These are phyloP conservation scores for Diprion similis DNA, from an alignment of 1,140 invertebrate genomes.

Conservation along the genomic window DNA sequence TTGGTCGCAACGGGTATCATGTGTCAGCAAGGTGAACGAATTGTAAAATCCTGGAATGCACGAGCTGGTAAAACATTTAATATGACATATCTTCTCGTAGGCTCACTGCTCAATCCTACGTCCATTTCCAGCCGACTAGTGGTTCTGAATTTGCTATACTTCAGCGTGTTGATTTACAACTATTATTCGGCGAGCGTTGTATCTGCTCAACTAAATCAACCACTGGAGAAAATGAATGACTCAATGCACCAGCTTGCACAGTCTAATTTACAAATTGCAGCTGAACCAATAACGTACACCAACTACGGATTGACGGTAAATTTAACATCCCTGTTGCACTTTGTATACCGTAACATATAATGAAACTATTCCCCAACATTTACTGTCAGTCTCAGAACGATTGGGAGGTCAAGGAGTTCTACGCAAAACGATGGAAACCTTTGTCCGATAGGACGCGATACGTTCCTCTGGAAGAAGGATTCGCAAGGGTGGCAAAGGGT, in stretches of 20 bases:
- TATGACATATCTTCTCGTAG: constrained; percentile 23
- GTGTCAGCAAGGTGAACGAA: constrained; percentile 40
- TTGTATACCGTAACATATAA: neutral
- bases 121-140: constrained; percentile 37
- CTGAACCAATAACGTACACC: constrained; percentile 46
- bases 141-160: constrained; percentile 40
- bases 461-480: constrained; percentile 36
- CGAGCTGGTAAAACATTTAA: neutral
- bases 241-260: constrained; percentile 45
- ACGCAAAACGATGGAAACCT: constrained; percentile 39
- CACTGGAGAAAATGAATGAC: constrained; percentile 51
- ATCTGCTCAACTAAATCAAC: constrained; percentile 48
- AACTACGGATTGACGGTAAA: constrained; percentile 48
- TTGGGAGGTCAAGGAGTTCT: constrained; percentile 40
- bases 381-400: constrained; percentile 16
- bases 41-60: neutral
- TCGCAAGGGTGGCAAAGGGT: constrained; percentile 35
- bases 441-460: constrained; percentile 36
- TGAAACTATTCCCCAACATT: neutral
- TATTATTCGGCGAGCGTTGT: constrained; percentile 53
- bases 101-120: constrained; percentile 34
- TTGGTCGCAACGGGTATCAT: constrained; percentile 37
- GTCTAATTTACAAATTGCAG: constrained; percentile 40
- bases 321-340: neutral
- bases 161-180: constrained; percentile 48